A percentile compares a stretch with the other conserved stretches of the same genome.
phyloP scores from a whole-genome alignment of 2,797 vertebrate species.

The Neosilurus hyrtlii region DNA sequence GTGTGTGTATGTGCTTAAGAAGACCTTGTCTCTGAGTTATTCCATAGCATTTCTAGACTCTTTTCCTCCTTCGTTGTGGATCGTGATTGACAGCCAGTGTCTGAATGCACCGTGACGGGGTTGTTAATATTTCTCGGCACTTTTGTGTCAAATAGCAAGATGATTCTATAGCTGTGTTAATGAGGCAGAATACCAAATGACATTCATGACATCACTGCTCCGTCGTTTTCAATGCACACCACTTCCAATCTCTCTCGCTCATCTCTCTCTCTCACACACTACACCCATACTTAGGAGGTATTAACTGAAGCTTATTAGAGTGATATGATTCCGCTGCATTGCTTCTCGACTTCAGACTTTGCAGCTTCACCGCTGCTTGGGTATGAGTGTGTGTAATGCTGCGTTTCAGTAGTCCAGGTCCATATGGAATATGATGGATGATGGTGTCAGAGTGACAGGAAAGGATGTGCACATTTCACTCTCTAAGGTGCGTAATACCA shows the following conservation, averaged over 20 bases:
- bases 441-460: no score
- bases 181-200: slow-evolving; percentile 70
- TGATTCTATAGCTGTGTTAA: slow-evolving; percentile 65
- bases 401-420: no score
- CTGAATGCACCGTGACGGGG: slow-evolving; percentile 44
- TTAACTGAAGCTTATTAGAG: no score
- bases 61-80: background rate
- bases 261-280: no score
- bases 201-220: slow-evolving; percentile 66
- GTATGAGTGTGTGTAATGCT: no score
- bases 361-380: no score
- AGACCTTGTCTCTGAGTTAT: slow-evolving; percentile 12
- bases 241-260: background rate
- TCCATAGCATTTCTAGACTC: background rate
- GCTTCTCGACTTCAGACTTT: no score
- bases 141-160: slow-evolving; percentile 62
- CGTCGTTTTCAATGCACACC: slow-evolving; percentile 46
- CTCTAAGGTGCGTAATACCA: no score
- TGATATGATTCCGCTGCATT: no score
- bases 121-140: slow-evolving; percentile 55
- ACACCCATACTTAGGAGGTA: no score
- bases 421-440: no score
- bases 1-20: background rate
- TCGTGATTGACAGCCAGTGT: slow-evolving; percentile 50
- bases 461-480: no score